Base-by-base conservation (phyloP, 2,888 invertebrate species). In the Micoletzkya japonica region DNA sequence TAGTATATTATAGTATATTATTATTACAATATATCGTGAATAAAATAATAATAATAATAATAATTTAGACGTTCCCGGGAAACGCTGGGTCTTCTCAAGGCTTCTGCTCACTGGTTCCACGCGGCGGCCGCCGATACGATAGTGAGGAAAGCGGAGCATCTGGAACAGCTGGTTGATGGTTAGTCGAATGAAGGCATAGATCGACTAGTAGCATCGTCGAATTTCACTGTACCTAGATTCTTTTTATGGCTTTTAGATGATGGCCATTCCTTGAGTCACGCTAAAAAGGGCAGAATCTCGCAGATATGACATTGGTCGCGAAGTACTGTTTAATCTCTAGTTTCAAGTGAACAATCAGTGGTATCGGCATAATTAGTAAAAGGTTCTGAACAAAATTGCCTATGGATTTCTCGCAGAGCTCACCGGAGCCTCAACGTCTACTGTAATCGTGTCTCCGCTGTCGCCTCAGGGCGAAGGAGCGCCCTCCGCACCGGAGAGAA, bases 101-200 rank as follows among this genome's bases (percentile, higher is more conserved):
- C 66, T 4, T 70, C 74, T 10, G 70, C 74, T 10, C 56, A 63
- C n/a, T 77, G 78, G 77, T 76, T 80, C 58, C 74, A 80, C 72
- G 73, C 73, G 26, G 68, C 71, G 17, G 69, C 81, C 28, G 71
- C 72, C 49, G 71, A 72, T n/a, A 72, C 78, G 2, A 71, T 79
- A 17, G 70, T 67, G 4, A 72, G 60, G 52, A 75, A 73, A 72
- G 57, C 70, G 2, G 74, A 78, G 28, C 72, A 73, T 44, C 68
- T 82, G 73, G 76, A 79, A n/a, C 72, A 76, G 34, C 71, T 83
- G 37, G 39, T 79, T 2, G 81, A 83, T 58, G 78, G 76, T 76
- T 24, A 66, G 67, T n/a, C 17, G 14, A 24, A n/a, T n/a, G n/a
- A n/a, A n/a, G n/a, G n/a, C n/a, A n/a, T n/a, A n/a, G n/a, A n/a